Base-by-base conservation (phyloP, 30 jellyfish, hydroid and myxozoan genomes). In the Aurelia aurita region DNA sequence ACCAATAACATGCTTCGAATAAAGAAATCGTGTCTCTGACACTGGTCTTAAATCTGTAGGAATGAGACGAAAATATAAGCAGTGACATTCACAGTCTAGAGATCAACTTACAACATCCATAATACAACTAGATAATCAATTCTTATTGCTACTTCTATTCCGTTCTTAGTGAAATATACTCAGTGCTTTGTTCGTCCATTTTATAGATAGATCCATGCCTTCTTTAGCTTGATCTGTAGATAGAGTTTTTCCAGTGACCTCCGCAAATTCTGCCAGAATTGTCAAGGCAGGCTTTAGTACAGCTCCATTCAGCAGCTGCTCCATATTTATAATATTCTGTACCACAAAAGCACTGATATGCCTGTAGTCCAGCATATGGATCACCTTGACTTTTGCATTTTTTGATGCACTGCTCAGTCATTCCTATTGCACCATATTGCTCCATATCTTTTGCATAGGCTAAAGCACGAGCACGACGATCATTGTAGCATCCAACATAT, bases 281-380 rank as follows among this genome's bases (percentile, higher is more conserved):
- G 45, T 74, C 86, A 0, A 0, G 18, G 46, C 86, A 74, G 0
- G 60, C 0, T 25, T 49, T 55, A 12, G 12, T 25, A 73, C 86
- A 74, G 7, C 22, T 7, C 19, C 31, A 19, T 18, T 74, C 86
- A 19, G 20, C 75, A 3, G 12, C 75, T 19, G 22, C 22, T 1
- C 86, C 65, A 29, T 54, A 20, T 34, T 7, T 53, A 29, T 55
- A 35, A 22, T 26, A 74, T 2, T 75, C 19, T 11, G 75, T 51
- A 1, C 86, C 86, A 26, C 86, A 55, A 15, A 23, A 55, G 27
- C 86, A 74, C n/a, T 74, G 44, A 3, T 22, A 1, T 35, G 12
- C 47, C 27, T 74, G 85, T 39, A 74, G 1, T 39, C 86, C 86
- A 3, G 86, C 74, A 46, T 74, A 74, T 6, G 86, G 86, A 25